Base-by-base conservation (phyloP, 2,888 invertebrate genomes). In the Lasioglossum malachurum region DNA sequence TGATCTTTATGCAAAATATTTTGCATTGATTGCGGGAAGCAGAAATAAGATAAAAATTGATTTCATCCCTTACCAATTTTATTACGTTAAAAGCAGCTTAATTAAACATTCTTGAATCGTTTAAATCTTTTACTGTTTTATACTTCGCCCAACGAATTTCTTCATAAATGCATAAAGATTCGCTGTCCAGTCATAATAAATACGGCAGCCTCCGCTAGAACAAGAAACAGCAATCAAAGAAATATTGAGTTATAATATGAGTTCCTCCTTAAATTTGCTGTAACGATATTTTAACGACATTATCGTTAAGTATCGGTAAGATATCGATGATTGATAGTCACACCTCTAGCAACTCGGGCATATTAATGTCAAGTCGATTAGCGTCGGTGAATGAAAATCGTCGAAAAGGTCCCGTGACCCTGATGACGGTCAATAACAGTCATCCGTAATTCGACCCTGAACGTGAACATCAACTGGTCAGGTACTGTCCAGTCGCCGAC, bases 381-480 rank as follows among this genome's bases (percentile, higher is more conserved):
- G 16, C 4, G 27, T 38, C 12, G 31, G 35, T 72, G 60, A 57
- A 69, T 49, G 64, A 14, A 38, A 69, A 64, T 71, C 41, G 71
- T 80, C 71, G 46, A 69, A 57, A 67, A 69, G n/a, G 38, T n/a
- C 35, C 57, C 35, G 81, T 92, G 93, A 87, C 87, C 92, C 92
- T 89, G 93, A 86, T 89, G 89, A 84, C 93, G 94, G 94, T 94
- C 94, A 94, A 92, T 94, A 94, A 93, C 94, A 94, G 93, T 92
- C 88, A 91, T 60, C 82, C 79, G 77, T 90, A 85, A 88, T 81
- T 90, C 90, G 93, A 89, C 93, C 94, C 88, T 94, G 94, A 94
- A 93, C 93, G 91, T 94, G 94, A 94, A 93, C 93, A 91, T 91
- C 92, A 94, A 93, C 92, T 93, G 94, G 93, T 93, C 94, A 93